Conservation (phyloP, 2,888 invertebrate genomes). For the Alloplasta piceator region DNA sequence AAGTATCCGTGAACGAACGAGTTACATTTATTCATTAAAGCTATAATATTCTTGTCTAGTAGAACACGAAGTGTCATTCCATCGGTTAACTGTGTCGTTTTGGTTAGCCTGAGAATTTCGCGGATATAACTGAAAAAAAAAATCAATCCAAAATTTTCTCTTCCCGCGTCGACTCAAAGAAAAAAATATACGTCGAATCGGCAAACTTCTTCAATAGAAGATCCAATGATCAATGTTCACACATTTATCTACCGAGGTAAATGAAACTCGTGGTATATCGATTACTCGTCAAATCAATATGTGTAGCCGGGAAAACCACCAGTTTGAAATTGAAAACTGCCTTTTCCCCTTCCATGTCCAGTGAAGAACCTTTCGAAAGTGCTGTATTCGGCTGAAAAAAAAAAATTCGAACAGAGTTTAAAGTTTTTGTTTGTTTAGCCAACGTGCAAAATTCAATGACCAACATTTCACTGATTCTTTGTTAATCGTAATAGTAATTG, state of each 20-base stretch:
- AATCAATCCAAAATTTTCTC: background rate
- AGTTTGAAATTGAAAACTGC: slow-evolving; percentile 85
- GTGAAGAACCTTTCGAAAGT: slow-evolving; percentile 94
- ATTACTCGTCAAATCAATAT: slow-evolving; percentile 88
- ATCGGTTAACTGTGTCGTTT: slow-evolving; percentile 27
- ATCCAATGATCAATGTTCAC: slow-evolving; percentile 16
- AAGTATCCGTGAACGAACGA: slow-evolving; percentile 38
- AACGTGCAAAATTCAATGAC: background rate
- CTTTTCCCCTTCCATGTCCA: slow-evolving; percentile 84
- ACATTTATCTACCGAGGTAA: slow-evolving; percentile 34
- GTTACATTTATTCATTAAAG: slow-evolving; percentile 56
- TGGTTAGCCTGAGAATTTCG: slow-evolving; percentile 13
- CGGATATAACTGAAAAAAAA: background rate
- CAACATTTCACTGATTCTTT: background rate
- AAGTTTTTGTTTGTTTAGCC: background rate
- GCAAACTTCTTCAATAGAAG: slow-evolving; percentile 12
- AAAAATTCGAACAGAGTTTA: slow-evolving; percentile 22
- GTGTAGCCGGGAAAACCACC: slow-evolving; percentile 87
- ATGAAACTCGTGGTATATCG: slow-evolving; percentile 28
- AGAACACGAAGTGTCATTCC: slow-evolving; percentile 56
- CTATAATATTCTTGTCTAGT: slow-evolving; percentile 54
- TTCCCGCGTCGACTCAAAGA: slow-evolving; percentile 1
- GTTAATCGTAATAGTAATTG: no score
- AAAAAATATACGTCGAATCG: slow-evolving; percentile 8
- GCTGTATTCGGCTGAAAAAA: slow-evolving; percentile 88